Evolutionary conservation across 2,113 vertebrate genomes (phyloP).

Genomic region (Aegypius monachus): DNA sequence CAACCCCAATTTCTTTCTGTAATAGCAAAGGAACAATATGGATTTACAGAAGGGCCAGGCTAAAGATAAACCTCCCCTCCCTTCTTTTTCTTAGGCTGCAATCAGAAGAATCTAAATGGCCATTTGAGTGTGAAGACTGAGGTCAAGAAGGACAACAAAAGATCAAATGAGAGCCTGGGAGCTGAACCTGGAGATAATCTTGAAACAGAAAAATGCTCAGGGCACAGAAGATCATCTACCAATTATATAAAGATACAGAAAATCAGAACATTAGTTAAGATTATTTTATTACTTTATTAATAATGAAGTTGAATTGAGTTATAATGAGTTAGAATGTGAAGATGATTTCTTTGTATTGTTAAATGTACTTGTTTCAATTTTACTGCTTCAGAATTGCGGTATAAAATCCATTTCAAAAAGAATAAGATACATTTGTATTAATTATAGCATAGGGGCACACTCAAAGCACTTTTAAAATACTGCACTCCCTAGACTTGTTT

Average conservation of each 20-base stretch:
- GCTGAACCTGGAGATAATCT: neutral
- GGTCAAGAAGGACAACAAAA: conserved; percentile 12
- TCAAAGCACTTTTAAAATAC: neutral
- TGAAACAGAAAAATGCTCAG: neutral
- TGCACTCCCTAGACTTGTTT: neutral
- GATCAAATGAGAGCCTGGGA: neutral
- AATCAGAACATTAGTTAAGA: conserved; percentile 50
- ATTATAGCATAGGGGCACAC: neutral
- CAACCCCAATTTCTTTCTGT: conserved; percentile 51
- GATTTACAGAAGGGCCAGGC: neutral
- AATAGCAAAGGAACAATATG: conserved; percentile 34
- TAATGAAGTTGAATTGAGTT: conserved; percentile 59
- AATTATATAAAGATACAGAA: conserved; percentile 40
- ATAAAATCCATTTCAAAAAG: neutral
- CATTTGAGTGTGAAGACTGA: conserved; percentile 29
- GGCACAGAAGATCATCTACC: neutral
- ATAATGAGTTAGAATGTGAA: conserved; percentile 34
- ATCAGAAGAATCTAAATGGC: conserved; percentile 38
- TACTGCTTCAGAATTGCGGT: conserved; percentile 47
- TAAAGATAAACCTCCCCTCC: conserved; percentile 23
- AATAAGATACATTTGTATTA: conserved; percentile 28
- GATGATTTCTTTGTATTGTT: conserved; percentile 47
- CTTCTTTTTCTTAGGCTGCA: conserved; percentile 2
- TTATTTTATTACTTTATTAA: conserved; percentile 54
- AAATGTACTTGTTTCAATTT: conserved; percentile 67